These are phyloP conservation scores for Cromileptes altivelis DNA, from an alignment of 2,113 vertebrate species.

Conservation along the genomic window DNA sequence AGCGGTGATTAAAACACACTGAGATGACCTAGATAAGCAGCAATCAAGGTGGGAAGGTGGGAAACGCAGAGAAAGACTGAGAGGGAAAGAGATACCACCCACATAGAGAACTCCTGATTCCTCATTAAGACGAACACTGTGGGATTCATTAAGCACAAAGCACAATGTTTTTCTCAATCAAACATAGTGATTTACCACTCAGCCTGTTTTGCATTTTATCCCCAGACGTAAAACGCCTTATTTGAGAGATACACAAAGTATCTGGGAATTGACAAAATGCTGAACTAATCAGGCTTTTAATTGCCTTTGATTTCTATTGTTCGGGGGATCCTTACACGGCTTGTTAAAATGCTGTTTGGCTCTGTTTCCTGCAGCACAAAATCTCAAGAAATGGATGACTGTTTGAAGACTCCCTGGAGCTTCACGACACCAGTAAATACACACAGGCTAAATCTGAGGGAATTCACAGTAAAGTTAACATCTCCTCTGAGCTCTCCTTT, in stretches of 20 bases:
- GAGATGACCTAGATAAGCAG: slow-evolving; percentile 59
- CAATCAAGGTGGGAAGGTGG: slow-evolving; percentile 60
- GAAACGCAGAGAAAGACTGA: neutral
- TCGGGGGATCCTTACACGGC: slow-evolving; percentile 14
- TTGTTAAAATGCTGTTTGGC: slow-evolving; percentile 59
- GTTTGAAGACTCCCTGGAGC: slow-evolving; percentile 30
- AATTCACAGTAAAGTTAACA: neutral
- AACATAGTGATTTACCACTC: neutral
- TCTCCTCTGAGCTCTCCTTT: neutral
- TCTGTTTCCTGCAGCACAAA: slow-evolving; percentile 9
- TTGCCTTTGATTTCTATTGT: slow-evolving; percentile 47
- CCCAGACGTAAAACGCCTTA: neutral
- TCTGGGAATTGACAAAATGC: slow-evolving; percentile 42
- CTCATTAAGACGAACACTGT: slow-evolving; percentile 37
- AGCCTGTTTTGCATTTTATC: slow-evolving; percentile 28
- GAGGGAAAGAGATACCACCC: slow-evolving; percentile 21
- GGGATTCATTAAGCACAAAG: slow-evolving; percentile 43
- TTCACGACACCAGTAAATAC: slow-evolving; percentile 5
- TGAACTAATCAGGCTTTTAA: slow-evolving; percentile 62
- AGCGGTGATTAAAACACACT: slow-evolving; percentile 64
- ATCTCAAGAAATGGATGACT: slow-evolving; percentile 13
- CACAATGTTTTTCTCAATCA: slow-evolving; percentile 44
- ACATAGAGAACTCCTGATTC: slow-evolving; percentile 32
- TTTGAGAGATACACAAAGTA: slow-evolving; percentile 25
- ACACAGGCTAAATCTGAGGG: neutral